Evolutionary conservation across 1,140 invertebrate species (phyloP).

Genomic region (Conus ventricosus): DNA sequence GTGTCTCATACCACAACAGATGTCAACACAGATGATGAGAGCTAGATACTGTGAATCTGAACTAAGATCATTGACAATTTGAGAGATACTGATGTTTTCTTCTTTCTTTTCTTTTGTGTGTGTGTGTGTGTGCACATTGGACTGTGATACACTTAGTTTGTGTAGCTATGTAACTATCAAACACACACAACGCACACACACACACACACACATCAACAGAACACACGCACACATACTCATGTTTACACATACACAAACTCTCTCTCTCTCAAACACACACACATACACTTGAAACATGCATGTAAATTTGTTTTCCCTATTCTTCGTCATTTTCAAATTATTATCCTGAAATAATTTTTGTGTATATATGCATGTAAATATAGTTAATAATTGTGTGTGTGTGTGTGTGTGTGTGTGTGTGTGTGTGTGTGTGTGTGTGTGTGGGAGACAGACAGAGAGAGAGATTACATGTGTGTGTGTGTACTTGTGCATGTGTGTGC

Average conservation of each 20-base stretch:
- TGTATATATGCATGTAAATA: not conserved
- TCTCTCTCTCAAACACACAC: not conserved
- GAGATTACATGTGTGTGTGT: not conserved
- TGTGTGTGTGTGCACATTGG: not conserved
- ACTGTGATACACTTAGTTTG: not conserved
- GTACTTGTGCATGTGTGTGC: not conserved
- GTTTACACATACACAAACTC: not conserved
- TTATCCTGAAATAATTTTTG: not conserved
- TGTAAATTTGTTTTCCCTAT: too few species aligned
- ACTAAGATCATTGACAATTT: not conserved
- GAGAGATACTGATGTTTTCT: not conserved
- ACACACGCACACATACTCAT: not conserved
- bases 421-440: not conserved
- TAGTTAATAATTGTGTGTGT: not conserved
- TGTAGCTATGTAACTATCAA: not conserved
- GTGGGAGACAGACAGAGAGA: too few species aligned
- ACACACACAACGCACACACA: not conserved
- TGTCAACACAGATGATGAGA: slow-evolving; percentile 50
- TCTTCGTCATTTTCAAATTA: not conserved
- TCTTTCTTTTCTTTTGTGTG: not conserved
- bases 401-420: not conserved
- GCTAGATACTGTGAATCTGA: not conserved
- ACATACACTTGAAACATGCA: not conserved
- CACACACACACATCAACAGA: not conserved
- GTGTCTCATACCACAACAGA: slow-evolving; percentile 64